Evolutionary conservation across 23 tunicate species (phyloP).

Genomic region (Trididemnum clinides): DNA sequence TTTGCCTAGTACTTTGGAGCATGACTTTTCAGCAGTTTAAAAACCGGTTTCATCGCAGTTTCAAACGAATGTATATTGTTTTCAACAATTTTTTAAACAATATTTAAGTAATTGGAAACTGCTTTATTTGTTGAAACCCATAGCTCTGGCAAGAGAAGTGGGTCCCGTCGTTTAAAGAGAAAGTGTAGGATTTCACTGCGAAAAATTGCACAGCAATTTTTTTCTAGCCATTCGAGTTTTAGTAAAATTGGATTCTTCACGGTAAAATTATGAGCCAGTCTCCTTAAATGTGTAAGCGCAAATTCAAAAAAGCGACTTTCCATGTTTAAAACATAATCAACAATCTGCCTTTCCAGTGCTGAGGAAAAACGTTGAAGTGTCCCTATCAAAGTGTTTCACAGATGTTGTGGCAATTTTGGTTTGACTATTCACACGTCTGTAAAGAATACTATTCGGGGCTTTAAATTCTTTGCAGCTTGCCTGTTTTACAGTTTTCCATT

Average conservation of each 20-base stretch:
- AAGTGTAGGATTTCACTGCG: not conserved
- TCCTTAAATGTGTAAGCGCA: not conserved
- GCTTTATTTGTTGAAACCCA: not conserved
- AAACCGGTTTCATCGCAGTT: not conserved
- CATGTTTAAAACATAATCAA: not conserved
- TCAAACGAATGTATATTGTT: not conserved
- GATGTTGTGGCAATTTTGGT: not conserved
- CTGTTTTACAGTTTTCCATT: no score
- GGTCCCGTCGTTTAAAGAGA: not conserved
- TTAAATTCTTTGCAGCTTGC: no score
- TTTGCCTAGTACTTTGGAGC: not conserved
- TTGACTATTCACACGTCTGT: not conserved
- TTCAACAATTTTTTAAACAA: not conserved
- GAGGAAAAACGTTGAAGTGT: not conserved
- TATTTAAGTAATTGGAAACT: not conserved
- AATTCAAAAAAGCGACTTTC: not conserved
- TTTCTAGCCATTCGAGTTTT: not conserved
- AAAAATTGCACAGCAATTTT: not conserved
- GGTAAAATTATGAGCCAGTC: not conserved
- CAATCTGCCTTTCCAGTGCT: not conserved
- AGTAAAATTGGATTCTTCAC: not conserved
- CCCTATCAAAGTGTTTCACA: not conserved
- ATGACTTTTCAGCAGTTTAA: not conserved
- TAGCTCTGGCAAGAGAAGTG: not conserved
- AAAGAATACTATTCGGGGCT: not conserved